Conservation (phyloP, 1,140 invertebrate genomes). For the Apis mellifera region DNA sequence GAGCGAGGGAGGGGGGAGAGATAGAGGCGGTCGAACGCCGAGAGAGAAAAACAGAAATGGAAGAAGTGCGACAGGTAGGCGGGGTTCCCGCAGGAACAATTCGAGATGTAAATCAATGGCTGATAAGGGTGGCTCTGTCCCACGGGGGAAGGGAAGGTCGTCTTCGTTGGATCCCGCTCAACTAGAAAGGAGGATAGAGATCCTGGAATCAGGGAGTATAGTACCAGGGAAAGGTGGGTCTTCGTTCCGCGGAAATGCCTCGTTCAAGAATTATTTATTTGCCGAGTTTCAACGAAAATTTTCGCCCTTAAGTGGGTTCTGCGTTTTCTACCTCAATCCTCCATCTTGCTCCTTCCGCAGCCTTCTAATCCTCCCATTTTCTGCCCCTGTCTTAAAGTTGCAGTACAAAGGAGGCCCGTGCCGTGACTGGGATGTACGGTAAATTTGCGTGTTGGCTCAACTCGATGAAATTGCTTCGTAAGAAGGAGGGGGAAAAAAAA, state of each 20-base stretch:
- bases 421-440: background rate
- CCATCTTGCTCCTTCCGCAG: background rate
- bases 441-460: background rate
- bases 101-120: constrained; percentile 67
- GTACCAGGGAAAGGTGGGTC: constrained; percentile 64
- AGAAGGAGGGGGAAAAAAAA: background rate
- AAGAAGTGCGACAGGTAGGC: constrained; percentile 63
- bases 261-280: constrained; percentile 65
- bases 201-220: constrained; percentile 24
- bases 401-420: no score
- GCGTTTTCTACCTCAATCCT: constrained; percentile 24
- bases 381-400: background rate
- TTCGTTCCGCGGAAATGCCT: constrained; percentile 58
- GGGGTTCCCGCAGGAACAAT: constrained; percentile 65
- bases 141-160: constrained; percentile 45
- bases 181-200: constrained; percentile 50
- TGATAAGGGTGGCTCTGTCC: constrained; percentile 60
- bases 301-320: constrained; percentile 57
- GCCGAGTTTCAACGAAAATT: constrained; percentile 62
- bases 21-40: constrained; percentile 18
- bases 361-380: constrained; percentile 17
- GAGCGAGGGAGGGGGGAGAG: background rate
- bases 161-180: constrained; percentile 41
- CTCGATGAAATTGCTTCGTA: background rate
- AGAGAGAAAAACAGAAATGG: constrained; percentile 53